Evolutionary conservation across 2,113 vertebrate species (phyloP).

Genomic region (Sinocyclocheilus maitianheensis): DNA sequence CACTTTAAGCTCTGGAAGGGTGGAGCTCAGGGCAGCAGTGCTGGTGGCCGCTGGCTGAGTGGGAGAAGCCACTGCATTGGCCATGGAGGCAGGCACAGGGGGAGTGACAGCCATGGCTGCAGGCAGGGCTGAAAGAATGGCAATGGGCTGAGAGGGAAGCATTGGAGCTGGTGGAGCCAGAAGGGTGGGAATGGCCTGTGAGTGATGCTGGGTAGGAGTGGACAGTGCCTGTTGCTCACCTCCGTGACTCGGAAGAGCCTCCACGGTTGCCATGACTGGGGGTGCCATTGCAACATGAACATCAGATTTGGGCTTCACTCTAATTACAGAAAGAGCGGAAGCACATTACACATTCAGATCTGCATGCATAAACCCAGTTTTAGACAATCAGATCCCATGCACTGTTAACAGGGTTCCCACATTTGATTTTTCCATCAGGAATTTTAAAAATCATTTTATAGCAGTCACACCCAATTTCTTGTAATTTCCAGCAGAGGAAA

Average conservation of each 20-base stretch:
- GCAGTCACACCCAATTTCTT: background rate
- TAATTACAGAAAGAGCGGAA: conserved; percentile 53
- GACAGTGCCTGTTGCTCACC: conserved; percentile 82
- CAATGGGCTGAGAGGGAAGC: conserved; percentile 85
- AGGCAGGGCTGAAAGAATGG: conserved; percentile 82
- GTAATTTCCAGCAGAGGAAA: background rate
- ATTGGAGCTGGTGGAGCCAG: conserved; percentile 82
- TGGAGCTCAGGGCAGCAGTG: conserved; percentile 77
- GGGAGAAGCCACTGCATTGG: conserved; percentile 82
- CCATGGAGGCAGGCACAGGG: conserved; percentile 78
- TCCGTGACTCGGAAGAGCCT: conserved; percentile 83
- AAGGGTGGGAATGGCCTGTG: conserved; percentile 86
- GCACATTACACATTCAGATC: background rate
- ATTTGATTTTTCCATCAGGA: background rate
- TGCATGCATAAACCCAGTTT: background rate
- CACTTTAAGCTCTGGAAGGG: too few species aligned
- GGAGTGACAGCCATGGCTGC: conserved; percentile 81
- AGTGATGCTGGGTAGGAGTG: conserved; percentile 82
- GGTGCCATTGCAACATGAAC: conserved; percentile 88
- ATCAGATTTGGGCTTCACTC: conserved; percentile 92
- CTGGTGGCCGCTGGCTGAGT: conserved; percentile 83
- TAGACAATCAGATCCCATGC: background rate
- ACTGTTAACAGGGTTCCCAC: conserved; percentile 9
- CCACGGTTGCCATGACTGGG: conserved; percentile 86
- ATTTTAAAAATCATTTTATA: background rate